Evolutionary conservation across 2,113 vertebrate species (phyloP).

Genomic region (Antechinus stuartii): DNA sequence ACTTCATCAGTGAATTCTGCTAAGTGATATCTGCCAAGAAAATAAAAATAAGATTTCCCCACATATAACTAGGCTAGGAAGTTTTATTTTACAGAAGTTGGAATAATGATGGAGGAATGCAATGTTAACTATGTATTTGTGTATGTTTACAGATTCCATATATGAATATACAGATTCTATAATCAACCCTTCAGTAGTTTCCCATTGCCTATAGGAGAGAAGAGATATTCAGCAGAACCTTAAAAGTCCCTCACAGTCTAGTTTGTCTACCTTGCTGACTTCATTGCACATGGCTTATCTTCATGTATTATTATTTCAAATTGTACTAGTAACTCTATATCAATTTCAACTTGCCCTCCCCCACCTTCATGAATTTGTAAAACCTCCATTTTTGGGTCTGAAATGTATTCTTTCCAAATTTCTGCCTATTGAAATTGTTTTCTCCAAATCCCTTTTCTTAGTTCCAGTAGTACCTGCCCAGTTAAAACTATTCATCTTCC

Average conservation of each 20-base stretch:
- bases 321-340: neutral
- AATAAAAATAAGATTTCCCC: neutral
- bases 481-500: neutral
- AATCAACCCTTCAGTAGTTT: neutral
- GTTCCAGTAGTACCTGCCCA: neutral
- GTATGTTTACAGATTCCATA: neutral
- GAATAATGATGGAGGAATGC: neutral
- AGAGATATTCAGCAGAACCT: neutral
- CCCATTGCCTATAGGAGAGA: neutral
- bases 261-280: neutral
- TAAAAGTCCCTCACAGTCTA: neutral
- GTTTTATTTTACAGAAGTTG: neutral
- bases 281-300: neutral
- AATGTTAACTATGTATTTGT: neutral
- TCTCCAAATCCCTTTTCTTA: neutral
- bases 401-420: neutral
- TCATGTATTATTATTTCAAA: neutral
- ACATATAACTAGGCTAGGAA: neutral
- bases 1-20: neutral
- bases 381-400: neutral
- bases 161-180: neutral
- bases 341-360: neutral
- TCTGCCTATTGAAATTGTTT: neutral
- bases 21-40: neutral
- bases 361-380: neutral